Evolutionary conservation across 2,797 vertebrate genomes (phyloP), one percentile per base, ranked within the genome.

Genomic region (Hippoglossus hippoglossus): DNA sequence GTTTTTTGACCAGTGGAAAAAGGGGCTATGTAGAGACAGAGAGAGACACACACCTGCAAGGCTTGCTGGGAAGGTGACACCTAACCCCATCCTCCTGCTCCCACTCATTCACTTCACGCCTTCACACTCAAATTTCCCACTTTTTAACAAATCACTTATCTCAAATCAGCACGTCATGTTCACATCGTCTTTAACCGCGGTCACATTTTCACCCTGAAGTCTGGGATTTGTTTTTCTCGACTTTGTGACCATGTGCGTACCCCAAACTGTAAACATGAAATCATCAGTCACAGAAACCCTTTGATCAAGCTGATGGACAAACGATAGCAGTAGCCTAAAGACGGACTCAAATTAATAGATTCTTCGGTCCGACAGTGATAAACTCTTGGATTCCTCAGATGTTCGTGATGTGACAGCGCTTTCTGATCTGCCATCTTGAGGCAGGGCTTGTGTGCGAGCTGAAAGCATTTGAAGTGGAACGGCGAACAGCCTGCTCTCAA

Each of bases 391-490:
- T 80, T 74, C 75, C 49, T 82, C 15, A 81, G 73, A 84, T 79
- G 84, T 78, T 60, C 21, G 0, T 41, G 67, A 77, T 66, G 68
- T 82, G 81, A 82, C 75, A 12, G 73, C 68, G 63, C 78, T 58
- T 74, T 73, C 70, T 76, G 77, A 85, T 82, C 61, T 84, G 79
- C 75, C 80, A 75, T 77, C 59, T 77, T 70, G 5, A 80, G 58
- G 68, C 76, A 63, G 51, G 19, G 62, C 63, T 62, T 66, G 61
- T 76, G 75, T 69, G 62, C 6, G 81, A 79, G 69, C 64, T 80
- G 63, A 69, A 75, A 80, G 73, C 58, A 81, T 86, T 79, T 84
- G 79, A 87, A 85, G 83, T 77, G 70, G 61, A 70, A 67, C 67
- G 24, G 67, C 39, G 63, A 85, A 74, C 76, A 83, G 72, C 82